Base-by-base conservation (phyloP, 2,888 invertebrate species). In the Rhorus exstirpatorius region DNA sequence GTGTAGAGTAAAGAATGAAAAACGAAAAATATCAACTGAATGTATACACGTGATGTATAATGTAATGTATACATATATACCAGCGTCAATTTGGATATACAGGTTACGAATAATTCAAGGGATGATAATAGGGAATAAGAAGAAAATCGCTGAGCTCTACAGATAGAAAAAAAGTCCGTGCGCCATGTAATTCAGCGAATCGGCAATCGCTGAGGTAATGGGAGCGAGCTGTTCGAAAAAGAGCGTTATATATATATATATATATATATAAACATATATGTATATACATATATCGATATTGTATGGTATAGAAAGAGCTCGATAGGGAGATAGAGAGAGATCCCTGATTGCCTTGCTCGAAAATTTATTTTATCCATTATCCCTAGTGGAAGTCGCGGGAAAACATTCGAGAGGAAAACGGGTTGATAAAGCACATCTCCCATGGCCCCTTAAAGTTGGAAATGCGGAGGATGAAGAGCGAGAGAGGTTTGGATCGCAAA, bases 351-450 rank as follows among this genome's bases (percentile, higher is more conserved):
- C 76, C 71, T 79, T 79, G 14, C 79, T 67, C 53, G 82, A 71
- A 83, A 83, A 83, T 79, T 83, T 83, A 83, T 83, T 83, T 76
- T 83, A 83, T 76, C 82, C 82, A 83, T 83, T 83, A 83, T 79
- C 79, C 79, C 53, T 46, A 58, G 71, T 79, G 82, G 67, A 79
- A 79, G 79, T 79, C 76, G 82, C 67, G 71, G 67, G 79, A 76
- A 83, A 83, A 83, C 82, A 83, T 79, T 83, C 71, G 65, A 79
- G 79, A 83, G 82, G 79, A 83, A 79, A 79, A 79, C 79, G 79
- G 71, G 65, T 83, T 83, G 82, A 83, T 83, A 79, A 83, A 79
- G 82, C 67, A 83, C 82, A 83, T 79, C 79, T 63, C 55, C 55
- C 81, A 44, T 71, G 65, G 79, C 67, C 71, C 79, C 79, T 79